Conservation (phyloP, 2,113 vertebrate species). For the Paratilapia polleni region DNA sequence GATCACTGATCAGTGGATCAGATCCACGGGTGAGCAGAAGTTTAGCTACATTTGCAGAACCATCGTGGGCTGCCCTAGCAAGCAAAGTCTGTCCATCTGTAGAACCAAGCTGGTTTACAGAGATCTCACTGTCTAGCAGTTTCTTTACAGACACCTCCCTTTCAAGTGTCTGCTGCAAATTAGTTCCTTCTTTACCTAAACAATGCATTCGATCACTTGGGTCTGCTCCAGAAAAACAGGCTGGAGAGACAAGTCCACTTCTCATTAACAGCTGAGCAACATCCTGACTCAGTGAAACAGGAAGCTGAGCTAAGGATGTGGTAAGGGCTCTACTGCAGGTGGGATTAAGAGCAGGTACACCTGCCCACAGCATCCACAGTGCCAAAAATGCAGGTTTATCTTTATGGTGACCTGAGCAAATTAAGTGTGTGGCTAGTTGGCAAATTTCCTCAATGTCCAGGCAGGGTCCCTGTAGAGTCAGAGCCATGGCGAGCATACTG, state of each 20-base stretch:
- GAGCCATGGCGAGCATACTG: slow-evolving; percentile 81
- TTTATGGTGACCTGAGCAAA: slow-evolving; percentile 75
- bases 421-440: slow-evolving; percentile 78
- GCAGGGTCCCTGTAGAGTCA: slow-evolving; percentile 68
- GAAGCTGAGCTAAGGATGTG: slow-evolving; percentile 43
- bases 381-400: slow-evolving; percentile 76
- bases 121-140: slow-evolving; percentile 70
- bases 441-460: slow-evolving; percentile 72
- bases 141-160: slow-evolving; percentile 67
- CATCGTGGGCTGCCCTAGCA: slow-evolving; percentile 73
- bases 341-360: slow-evolving; percentile 61
- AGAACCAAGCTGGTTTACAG: slow-evolving; percentile 68
- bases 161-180: slow-evolving; percentile 53
- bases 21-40: slow-evolving; percentile 76
- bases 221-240: slow-evolving; percentile 46
- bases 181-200: slow-evolving; percentile 32
- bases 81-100: slow-evolving; percentile 76
- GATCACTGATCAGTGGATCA: slow-evolving; percentile 78
- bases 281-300: slow-evolving; percentile 72
- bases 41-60: slow-evolving; percentile 67
- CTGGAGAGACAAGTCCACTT: slow-evolving; percentile 65
- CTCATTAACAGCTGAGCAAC: slow-evolving; percentile 78
- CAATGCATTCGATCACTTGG: slow-evolving; percentile 44
- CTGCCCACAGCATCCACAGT: slow-evolving; percentile 82
- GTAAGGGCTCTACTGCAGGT: neutral